A percentile compares a stretch with the other conserved stretches of the same genome.
phyloP scores from a whole-genome alignment of 1,140 invertebrate genomes.

The Danaus plexippus region DNA sequence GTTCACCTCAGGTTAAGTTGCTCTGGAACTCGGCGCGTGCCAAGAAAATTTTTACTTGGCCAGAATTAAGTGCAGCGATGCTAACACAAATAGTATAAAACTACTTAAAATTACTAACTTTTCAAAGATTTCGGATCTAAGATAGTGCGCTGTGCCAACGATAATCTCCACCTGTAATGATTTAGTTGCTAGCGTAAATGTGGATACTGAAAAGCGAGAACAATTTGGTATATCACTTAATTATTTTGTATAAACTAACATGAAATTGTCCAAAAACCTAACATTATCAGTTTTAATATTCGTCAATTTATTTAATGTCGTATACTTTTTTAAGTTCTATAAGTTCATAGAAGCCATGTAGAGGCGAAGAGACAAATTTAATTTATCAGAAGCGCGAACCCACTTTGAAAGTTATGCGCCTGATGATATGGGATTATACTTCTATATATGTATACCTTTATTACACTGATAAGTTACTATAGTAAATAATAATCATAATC shows the following conservation, averaged over 20 bases:
- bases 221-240: too few species aligned
- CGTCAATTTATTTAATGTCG: not conserved
- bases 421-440: too few species aligned
- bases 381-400: slow-evolving; percentile 8
- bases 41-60: slow-evolving; percentile 18
- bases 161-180: too few species aligned
- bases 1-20: slow-evolving; percentile 19
- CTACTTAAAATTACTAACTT: too few species aligned
- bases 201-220: too few species aligned
- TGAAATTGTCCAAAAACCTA: slow-evolving; percentile 2
- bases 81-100: too few species aligned
- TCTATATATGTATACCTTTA: too few species aligned
- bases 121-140: too few species aligned
- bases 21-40: slow-evolving; percentile 6
- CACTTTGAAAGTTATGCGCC: slow-evolving; percentile 3
- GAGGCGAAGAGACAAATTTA: slow-evolving; percentile 15
- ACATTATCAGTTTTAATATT: not conserved
- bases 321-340: not conserved
- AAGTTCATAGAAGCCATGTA: not conserved
- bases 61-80: not conserved
- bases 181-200: too few species aligned
- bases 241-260: not conserved
- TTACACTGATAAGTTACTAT: too few species aligned
- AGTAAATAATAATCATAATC: too few species aligned
- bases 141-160: too few species aligned